phyloP scores from a whole-genome alignment of 2,113 vertebrate species.

The Lontra canadensis region DNA sequence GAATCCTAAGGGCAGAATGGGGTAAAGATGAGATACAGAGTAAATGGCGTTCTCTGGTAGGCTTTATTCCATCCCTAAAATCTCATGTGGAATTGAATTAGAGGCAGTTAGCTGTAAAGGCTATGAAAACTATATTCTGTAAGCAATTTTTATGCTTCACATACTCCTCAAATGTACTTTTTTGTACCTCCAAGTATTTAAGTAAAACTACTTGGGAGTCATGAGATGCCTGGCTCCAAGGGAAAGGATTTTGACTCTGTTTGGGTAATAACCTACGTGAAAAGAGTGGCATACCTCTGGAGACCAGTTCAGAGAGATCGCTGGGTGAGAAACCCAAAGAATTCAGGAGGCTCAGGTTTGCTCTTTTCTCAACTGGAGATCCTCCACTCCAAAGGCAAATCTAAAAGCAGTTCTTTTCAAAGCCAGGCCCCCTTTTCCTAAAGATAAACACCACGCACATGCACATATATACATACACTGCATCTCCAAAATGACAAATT shows the following conservation, averaged over 20 bases:
- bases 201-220: background rate
- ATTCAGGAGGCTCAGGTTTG: accelerated
- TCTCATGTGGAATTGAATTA: background rate
- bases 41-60: background rate
- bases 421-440: background rate
- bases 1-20: background rate
- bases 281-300: background rate
- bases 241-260: background rate
- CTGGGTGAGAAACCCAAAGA: background rate
- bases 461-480: background rate
- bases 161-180: background rate
- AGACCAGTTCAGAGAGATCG: background rate
- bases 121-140: background rate
- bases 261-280: background rate
- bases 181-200: background rate
- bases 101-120: background rate
- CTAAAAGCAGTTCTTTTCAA: background rate
- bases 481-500: background rate
- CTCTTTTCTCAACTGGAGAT: background rate
- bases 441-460: background rate
- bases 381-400: background rate
- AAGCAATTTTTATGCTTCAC: background rate
- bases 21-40: accelerated
- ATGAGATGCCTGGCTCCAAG: background rate
- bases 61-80: background rate